Evolutionary conservation across 2,888 invertebrate species (phyloP), one percentile per base, ranked within the genome.

Genomic region (Heliconius sara): DNA sequence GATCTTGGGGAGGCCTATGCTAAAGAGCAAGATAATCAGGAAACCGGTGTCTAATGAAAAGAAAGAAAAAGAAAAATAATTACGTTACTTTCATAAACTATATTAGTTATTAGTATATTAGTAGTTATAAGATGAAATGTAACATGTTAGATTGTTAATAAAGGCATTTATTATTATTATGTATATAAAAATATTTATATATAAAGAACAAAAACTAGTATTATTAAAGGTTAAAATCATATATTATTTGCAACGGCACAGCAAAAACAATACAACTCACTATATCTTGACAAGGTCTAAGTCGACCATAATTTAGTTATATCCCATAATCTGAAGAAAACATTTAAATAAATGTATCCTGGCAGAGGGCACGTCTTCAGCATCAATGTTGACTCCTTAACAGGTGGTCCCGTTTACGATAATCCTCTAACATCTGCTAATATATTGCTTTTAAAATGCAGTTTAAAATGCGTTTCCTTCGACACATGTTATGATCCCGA

Each of bases 401-500:
- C 95, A 95, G 94, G 94, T 95, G 94, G 91, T 89, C 88, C 87
- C 88, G 86, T 91, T 94, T 92, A 93, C 88, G 89, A 89, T 94
- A 94, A 95, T 94, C 94, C 92, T 75, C 83, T 89, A 91, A 92
- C 88, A 92, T 91, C 91, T 93, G 83, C 86, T 90, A 89, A 92
- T 91, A 86, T 88, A 91, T 89, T 83, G 86, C 85, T 87, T 87
- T 88, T 88, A 87, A 90, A 89, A 87, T 86, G 87, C 78, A 88
- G 85, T 88, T 89, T 89, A 88, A 91, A 90, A 91, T 91, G 90
- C 91, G 88, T 88, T 87, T 87, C 87, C 88, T 84, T 84, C 84
- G 88, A 91, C 92, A 93, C 88, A 88, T 92, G 92, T 91, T 90
- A 85, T 89, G 89, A 89, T 87, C 87, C 87, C 85, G 43, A 75